A percentile compares a stretch with the other conserved stretches of the same genome.
These are phyloP conservation scores for Sylvilagus bachmani DNA, from an alignment of 2,113 vertebrate species.

Conservation along the genomic window DNA sequence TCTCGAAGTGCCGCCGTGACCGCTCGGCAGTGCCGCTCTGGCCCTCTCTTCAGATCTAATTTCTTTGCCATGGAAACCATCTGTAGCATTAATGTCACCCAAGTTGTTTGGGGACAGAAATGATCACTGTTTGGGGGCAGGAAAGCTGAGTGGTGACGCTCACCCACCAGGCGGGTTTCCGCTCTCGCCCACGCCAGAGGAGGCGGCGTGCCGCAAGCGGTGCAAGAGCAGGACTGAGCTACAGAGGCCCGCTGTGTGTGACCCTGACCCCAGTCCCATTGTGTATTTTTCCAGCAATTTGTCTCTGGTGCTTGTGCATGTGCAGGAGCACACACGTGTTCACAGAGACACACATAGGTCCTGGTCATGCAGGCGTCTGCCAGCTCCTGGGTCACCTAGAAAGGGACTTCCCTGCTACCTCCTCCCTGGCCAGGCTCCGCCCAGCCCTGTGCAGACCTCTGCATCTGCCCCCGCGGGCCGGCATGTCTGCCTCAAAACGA, in stretches of 20 bases:
- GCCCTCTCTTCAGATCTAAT: slow-evolving; percentile 64
- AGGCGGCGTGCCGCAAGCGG: no score
- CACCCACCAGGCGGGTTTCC: not conserved
- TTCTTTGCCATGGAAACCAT: slow-evolving; percentile 64
- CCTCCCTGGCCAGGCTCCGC: no score
- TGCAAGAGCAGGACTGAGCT: not conserved
- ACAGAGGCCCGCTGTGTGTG: no score
- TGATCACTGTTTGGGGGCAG: slow-evolving; percentile 68
- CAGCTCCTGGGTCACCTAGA: no score
- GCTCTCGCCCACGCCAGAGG: not conserved
- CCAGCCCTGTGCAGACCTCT: no score
- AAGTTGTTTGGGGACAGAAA: slow-evolving; percentile 67
- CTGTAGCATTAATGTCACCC: slow-evolving; percentile 65
- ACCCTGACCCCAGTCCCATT: not conserved
- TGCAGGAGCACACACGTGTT: not conserved
- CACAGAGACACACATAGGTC: no score
- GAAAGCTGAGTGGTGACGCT: slow-evolving; percentile 52
- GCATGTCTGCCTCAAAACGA: no score
- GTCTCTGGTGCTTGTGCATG: not conserved
- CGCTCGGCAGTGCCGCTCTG: slow-evolving; percentile 45
- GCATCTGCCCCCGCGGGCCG: no score
- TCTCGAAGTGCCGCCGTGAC: not conserved
- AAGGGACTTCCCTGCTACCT: no score
- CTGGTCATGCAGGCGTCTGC: not conserved
- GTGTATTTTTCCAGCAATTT: rapidly evolving